These are phyloP conservation scores for Sphinx pinastri DNA, from an alignment of 2,888 invertebrate genomes.

Conservation along the genomic window DNA sequence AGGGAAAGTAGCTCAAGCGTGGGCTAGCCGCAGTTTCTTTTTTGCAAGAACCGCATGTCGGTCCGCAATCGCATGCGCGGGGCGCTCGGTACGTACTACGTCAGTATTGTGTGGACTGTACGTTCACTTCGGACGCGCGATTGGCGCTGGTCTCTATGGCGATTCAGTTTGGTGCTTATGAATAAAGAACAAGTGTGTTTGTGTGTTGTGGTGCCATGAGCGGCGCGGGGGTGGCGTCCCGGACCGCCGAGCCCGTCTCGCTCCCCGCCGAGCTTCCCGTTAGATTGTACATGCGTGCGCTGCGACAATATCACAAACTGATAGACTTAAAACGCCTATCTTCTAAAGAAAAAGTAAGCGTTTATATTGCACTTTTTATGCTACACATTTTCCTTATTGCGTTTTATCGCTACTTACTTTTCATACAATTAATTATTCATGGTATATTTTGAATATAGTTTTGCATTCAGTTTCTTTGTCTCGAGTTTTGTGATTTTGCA, in stretches of 20 bases:
- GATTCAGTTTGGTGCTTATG: constrained; percentile 58
- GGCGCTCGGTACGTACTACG: constrained; percentile 64
- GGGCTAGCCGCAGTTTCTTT: constrained; percentile 66
- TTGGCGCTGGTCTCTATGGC: constrained; percentile 62
- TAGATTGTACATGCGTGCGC: constrained; percentile 83
- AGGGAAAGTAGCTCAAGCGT: constrained; percentile 75
- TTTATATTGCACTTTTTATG: constrained; percentile 26
- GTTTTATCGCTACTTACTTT: constrained; percentile 27
- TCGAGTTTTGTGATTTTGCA: constrained; percentile 13
- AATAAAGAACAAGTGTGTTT: constrained; percentile 62
- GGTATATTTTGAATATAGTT: constrained; percentile 23
- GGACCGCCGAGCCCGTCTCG: constrained; percentile 58
- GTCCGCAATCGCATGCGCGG: constrained; percentile 75
- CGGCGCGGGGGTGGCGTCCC: constrained; percentile 72
- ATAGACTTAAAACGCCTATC: constrained; percentile 82
- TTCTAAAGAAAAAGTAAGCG: constrained; percentile 80
- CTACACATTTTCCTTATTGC: constrained; percentile 23
- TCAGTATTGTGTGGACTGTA: constrained; percentile 77
- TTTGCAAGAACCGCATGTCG: constrained; percentile 65
- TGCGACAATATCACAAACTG: constrained; percentile 86
- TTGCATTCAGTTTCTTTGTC: constrained; percentile 26
- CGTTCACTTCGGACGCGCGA: constrained; percentile 83
- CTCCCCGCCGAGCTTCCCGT: constrained; percentile 71
- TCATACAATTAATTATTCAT: constrained; percentile 28
- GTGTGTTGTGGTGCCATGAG: constrained; percentile 64